Evolutionary conservation across 2,797 vertebrate species (phyloP), one percentile per base, ranked within the genome.

Genomic region (Onychomys arenicola): DNA sequence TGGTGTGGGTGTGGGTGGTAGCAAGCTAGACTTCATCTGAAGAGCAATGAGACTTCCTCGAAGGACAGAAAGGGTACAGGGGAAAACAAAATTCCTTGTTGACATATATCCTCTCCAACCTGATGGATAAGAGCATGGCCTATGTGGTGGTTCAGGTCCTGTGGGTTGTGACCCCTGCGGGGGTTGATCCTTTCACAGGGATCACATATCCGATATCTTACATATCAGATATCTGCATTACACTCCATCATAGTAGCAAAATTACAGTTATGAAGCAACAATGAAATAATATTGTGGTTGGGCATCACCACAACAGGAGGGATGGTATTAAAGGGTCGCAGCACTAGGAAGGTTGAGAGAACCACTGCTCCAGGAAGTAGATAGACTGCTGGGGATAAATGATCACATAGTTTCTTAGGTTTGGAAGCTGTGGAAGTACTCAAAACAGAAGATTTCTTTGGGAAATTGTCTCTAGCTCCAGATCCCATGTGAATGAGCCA

Each of bases 391-490:
- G 85, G 85, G 59, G 96, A 37, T 78, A 83, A 76, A 13, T 14
- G n/a, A 77, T 23, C 52, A 14, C 3, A 0, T 67, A 21, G 92
- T 81, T 61, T 97, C 52, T 23, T 59, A 91, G 87, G 40, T 73
- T 81, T 93, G 89, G 86, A 89, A 95, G 95, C 78, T 85, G 75
- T 90, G 88, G 73, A 95, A 92, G 83, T 73, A 84, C 78, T 89
- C 43, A 94, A 96, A 93, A 96, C 73, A 81, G 95, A 92, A 94
- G 90, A 94, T 92, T 95, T 95, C 65, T 77, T 85, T 91, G 6
- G 37, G 96, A 95, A 96, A 94, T 87, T 67, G 90, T 91, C 90
- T 96, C 46, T 96, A 89, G 94, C 91, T 84, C 59, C 55, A 94
- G 90, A 40, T 76, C 46, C 78, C 37, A 65, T 78, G 59, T 73